Percentiles rank a stretch among this genome's conserved stretches.
Evolutionary conservation across 1,140 invertebrate genomes (phyloP).

Genomic region (Odontomachus brunneus): DNA sequence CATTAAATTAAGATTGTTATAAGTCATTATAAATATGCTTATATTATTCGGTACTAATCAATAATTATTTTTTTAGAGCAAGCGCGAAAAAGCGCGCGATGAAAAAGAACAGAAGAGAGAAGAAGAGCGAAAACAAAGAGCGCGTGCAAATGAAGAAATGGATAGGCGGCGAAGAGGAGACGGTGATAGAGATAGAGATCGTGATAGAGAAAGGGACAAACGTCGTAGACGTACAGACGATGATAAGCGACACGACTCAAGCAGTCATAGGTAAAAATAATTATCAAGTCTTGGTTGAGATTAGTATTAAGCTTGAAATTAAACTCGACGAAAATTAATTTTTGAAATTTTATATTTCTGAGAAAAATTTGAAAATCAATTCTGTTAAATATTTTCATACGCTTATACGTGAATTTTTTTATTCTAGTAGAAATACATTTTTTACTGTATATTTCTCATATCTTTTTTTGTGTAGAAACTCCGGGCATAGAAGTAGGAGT

Average conservation of each 20-base stretch:
- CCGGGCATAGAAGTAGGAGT: conserved; percentile 82
- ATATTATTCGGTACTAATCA: conserved; percentile 7
- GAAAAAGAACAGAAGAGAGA: conserved; percentile 88
- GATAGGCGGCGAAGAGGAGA: conserved; percentile 81
- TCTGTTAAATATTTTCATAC: too few species aligned
- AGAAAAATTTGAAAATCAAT: background rate
- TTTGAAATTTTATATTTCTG: background rate
- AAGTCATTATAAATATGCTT: conserved; percentile 10
- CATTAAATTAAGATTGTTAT: conserved; percentile 29
- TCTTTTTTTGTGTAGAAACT: conserved; percentile 76
- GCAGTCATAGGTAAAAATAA: conserved; percentile 76
- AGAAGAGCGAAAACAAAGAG: conserved; percentile 87
- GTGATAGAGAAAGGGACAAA: conserved; percentile 82
- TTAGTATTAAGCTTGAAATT: too few species aligned
- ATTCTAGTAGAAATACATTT: too few species aligned
- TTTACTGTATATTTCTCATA: too few species aligned
- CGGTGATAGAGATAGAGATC: conserved; percentile 79
- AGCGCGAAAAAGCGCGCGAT: conserved; percentile 88
- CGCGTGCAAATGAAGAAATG: conserved; percentile 84
- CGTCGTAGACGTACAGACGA: conserved; percentile 82
- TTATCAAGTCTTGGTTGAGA: too few species aligned
- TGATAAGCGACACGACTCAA: conserved; percentile 81
- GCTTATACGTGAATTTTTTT: too few species aligned
- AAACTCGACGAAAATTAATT: too few species aligned
- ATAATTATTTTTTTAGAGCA: conserved; percentile 76